Evolutionary conservation across 2,888 invertebrate species (phyloP).

Genomic region (Trichopria drosophilae): DNA sequence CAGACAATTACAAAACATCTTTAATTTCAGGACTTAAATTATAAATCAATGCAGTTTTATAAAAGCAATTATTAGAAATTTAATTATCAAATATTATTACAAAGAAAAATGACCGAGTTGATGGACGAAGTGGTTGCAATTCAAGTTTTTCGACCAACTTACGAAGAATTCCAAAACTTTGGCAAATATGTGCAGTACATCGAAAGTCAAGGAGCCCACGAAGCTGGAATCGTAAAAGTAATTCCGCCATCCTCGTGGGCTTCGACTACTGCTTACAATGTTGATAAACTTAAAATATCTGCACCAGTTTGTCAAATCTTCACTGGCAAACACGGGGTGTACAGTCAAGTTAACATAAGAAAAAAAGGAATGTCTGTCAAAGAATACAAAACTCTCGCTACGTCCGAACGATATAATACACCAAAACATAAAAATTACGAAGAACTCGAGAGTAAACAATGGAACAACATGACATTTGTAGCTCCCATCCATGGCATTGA

Average conservation of each 20-base stretch:
- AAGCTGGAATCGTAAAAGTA: constrained; percentile 92
- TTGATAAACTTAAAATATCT: constrained; percentile 83
- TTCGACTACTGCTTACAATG: constrained; percentile 82
- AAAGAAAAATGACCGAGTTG: no score
- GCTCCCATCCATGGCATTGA: constrained; percentile 99
- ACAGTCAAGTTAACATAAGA: constrained; percentile 95
- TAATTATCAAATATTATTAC: no score
- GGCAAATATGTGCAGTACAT: constrained; percentile 86
- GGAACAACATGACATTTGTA: constrained; percentile 96
- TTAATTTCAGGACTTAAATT: no score
- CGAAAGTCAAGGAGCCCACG: constrained; percentile 91
- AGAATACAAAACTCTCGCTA: constrained; percentile 86
- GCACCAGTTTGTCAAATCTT: constrained; percentile 95
- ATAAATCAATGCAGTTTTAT: no score
- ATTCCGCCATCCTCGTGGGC: constrained; percentile 97
- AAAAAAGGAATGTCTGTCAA: constrained; percentile 87
- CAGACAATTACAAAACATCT: no score
- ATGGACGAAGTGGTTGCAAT: no score
- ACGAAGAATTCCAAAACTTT: constrained; percentile 97
- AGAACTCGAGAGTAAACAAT: constrained; percentile 92
- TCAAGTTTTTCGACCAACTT: constrained; percentile 88
- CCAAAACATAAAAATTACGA: constrained; percentile 84
- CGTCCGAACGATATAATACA: constrained; percentile 74
- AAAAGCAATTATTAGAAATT: no score
- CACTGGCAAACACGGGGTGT: constrained; percentile 92